Base-by-base conservation (phyloP, 2,113 vertebrate species). In the Patagioenas fasciata region DNA sequence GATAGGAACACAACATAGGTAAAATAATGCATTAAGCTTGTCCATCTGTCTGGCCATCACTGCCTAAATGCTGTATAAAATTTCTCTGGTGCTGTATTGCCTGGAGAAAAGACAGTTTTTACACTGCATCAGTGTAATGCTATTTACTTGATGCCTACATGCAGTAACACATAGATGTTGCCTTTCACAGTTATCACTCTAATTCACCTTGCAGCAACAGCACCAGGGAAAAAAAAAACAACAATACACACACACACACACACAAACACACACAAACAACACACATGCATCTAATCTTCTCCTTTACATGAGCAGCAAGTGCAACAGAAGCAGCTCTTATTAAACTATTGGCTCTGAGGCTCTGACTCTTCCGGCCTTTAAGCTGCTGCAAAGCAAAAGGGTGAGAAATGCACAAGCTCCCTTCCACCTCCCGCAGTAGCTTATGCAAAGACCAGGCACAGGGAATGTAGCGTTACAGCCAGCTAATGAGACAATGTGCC, bases 271-370 rank as follows among this genome's bases (percentile, higher is more conserved):
- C 42, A 47, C 44, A 47, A 47, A 47, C 17, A 47, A 50, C 48
- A 50, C 48, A 50, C 1, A 8, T 23, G 24, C 10, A 66, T 20
- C 26, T 53, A 34, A n/a, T 56, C 8, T 67, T 61, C 36, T 70
- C 11, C 38, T 77, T 91, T 42, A 65, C 25, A 18, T 7, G 9
- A 69, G 10, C 14, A 48, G 32, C 23, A 79, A 14, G 12, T 32
- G 4, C 57, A 44, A 34, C 12, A 75, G 65, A 62, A 81, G 11
- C 14, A 73, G 21, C 11, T 54, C 0, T 0, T 0, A 54, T 75
- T 75, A 21, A 67, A 3, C 29, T 28, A 0, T 24, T 64, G 15
- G 3, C 44, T 69, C 32, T 73, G 40, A 69, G 14, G 3, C 44
- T 69, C 32, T 73, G 40, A 40, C 5, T 15, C 40, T 79, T 50